Evolutionary conservation across 2,888 invertebrate species (phyloP).

Genomic region (Tortrix viridana): DNA sequence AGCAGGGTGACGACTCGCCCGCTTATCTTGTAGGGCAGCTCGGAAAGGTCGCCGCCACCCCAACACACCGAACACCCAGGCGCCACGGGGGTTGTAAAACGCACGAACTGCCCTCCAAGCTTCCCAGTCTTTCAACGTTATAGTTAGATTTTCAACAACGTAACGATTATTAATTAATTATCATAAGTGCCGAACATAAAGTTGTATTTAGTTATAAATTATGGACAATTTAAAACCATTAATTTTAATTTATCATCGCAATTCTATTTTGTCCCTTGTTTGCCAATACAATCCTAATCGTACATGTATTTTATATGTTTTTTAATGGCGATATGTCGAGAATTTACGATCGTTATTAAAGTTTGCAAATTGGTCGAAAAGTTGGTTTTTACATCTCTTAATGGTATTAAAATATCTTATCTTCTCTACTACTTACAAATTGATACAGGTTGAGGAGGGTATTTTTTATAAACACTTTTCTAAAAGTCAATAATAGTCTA

Average conservation of each 20-base stretch:
- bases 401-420: too few species aligned
- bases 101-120: slow-evolving; percentile 64
- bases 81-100: slow-evolving; percentile 68
- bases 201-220: background rate
- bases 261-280: background rate
- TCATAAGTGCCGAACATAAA: background rate
- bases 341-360: slow-evolving; percentile 10
- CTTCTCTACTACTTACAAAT: too few species aligned
- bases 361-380: background rate
- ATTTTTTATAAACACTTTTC: too few species aligned
- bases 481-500: too few species aligned
- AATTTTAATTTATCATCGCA: slow-evolving; percentile 1
- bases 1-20: slow-evolving; percentile 3
- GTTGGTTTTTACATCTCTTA: too few species aligned
- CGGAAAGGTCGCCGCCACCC: slow-evolving; percentile 71
- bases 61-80: slow-evolving; percentile 50
- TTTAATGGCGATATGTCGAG: slow-evolving; percentile 6
- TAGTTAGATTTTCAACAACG: background rate
- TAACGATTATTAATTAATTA: background rate
- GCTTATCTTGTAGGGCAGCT: slow-evolving; percentile 52
- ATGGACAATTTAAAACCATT: slow-evolving; percentile 6
- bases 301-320: slow-evolving; percentile 10
- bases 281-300: slow-evolving; percentile 10
- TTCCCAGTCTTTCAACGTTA: slow-evolving; percentile 68
- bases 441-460: too few species aligned